A percentile compares a stretch with the other conserved stretches of the same genome.
phyloP scores from a whole-genome alignment of 2,797 vertebrate genomes.

The Protosalanx chinensis region DNA sequence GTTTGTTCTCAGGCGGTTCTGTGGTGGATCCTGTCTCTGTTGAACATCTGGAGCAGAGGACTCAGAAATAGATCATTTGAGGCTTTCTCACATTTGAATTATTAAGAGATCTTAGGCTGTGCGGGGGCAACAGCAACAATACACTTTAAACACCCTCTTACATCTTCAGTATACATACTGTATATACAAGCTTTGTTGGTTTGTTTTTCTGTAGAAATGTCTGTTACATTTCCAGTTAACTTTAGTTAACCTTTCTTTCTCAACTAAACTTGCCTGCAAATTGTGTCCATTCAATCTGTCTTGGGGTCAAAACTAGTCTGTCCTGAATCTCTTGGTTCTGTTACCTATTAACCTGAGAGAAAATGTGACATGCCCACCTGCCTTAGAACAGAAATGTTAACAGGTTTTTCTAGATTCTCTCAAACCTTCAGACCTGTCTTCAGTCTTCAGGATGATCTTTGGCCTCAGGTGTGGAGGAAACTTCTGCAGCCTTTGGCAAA shows the following conservation, averaged over 20 bases:
- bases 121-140: constrained; percentile 40
- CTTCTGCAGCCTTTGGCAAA: constrained; percentile 56
- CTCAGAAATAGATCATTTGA: constrained; percentile 52
- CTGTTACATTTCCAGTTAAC: background rate
- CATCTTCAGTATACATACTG: background rate
- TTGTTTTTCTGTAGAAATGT: background rate
- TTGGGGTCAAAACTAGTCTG: constrained; percentile 15
- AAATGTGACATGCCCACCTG: constrained; percentile 1
- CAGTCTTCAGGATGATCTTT: background rate
- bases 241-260: background rate
- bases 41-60: constrained; percentile 11
- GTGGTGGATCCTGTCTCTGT: constrained; percentile 19
- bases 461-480: constrained; percentile 16
- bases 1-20: no score
- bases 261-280: constrained; percentile 12
- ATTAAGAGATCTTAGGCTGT: constrained; percentile 53
- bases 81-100: constrained; percentile 56
- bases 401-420: background rate
- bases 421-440: background rate
- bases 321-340: background rate
- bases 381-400: background rate
- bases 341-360: constrained; percentile 19
- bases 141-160: constrained; percentile 42
- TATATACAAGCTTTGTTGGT: background rate
- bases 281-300: constrained; percentile 20